Conservation (phyloP, 2,797 vertebrate species). For the Tarsius wallacei region DNA sequence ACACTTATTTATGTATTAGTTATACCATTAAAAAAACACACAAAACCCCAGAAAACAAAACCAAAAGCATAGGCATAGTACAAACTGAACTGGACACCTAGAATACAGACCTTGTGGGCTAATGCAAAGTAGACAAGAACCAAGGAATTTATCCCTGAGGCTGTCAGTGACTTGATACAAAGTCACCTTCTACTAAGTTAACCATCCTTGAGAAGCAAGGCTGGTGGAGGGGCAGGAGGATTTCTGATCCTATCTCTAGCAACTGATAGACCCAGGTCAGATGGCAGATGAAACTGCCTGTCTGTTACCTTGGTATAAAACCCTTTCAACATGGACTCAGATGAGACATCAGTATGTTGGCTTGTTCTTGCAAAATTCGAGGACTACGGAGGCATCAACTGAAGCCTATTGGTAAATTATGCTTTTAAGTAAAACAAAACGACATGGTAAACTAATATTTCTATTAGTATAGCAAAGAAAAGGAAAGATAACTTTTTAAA, state of each 20-base stretch:
- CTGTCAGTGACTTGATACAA: background rate
- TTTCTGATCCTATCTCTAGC: background rate
- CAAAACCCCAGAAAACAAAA: background rate
- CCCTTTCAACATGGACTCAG: slow-evolving; percentile 40
- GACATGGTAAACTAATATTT: slow-evolving; percentile 44
- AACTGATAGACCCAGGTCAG: background rate
- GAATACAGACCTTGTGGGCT: background rate
- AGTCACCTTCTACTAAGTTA: background rate
- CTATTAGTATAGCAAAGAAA: slow-evolving; percentile 66
- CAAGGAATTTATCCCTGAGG: background rate
- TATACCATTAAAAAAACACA: background rate
- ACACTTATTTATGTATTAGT: slow-evolving; percentile 25
- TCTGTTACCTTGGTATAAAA: background rate
- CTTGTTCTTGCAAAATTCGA: slow-evolving; percentile 65
- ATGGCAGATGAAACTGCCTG: background rate
- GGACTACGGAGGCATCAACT: background rate
- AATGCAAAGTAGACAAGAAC: slow-evolving; percentile 1
- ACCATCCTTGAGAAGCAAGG: background rate
- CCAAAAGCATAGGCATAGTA: background rate
- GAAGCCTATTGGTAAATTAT: slow-evolving; percentile 51
- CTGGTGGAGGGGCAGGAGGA: too few species aligned
- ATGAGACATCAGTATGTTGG: slow-evolving; percentile 42
- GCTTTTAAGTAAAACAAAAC: slow-evolving; percentile 70
- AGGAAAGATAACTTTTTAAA: background rate
- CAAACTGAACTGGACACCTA: background rate